Evolutionary conservation across 2,113 vertebrate species (phyloP), one percentile per base, ranked within the genome.

Genomic region (Syngnathoides biaculeatus): DNA sequence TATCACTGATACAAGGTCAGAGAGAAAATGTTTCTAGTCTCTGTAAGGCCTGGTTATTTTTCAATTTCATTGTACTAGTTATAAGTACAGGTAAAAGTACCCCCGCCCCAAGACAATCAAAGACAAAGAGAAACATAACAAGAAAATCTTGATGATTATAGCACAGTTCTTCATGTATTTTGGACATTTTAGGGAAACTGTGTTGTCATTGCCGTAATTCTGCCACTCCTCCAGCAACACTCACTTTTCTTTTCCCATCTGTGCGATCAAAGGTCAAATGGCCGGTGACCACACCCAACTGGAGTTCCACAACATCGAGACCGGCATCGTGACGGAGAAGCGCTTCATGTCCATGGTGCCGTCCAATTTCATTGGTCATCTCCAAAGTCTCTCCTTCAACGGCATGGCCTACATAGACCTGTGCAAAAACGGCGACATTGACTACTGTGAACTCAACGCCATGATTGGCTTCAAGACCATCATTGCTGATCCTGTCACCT

Each of bases 281-380:
- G 93, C 96, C 20, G 97, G 97, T 4, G 96, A 99, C 83, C 97
- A 98, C 86, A 98, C 97, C 13, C 93, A 98, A 13, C 93, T 99
- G 89, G 97, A 99, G 84, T 99, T 99, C 89, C 96, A 98, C 81
- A 99, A 98, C 92, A 96, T 99, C 74, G 96, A 99, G 92, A 98
- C 96, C 1, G 97, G 97, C 81, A 99, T 99, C 72, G 94, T 98
- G 89, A 99, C 97, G 0, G 97, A 98, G 75, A 94, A 96, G 48
- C 94, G 96, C 45, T 95, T 94, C 86, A 88, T 98, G 76, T 93
- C 96, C 78, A 92, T 92, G 67, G 94, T 96, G 69, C 97, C 97
- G 67, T 99, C 97, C 85, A 98, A 98, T 88, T 99, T 98, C 88
- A 97, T 99, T 60, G 97, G 97, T 60, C 97, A 98, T 85, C 93